These are phyloP conservation scores for Arctia plantaginis DNA, from an alignment of 2,888 invertebrate species.

Conservation along the genomic window DNA sequence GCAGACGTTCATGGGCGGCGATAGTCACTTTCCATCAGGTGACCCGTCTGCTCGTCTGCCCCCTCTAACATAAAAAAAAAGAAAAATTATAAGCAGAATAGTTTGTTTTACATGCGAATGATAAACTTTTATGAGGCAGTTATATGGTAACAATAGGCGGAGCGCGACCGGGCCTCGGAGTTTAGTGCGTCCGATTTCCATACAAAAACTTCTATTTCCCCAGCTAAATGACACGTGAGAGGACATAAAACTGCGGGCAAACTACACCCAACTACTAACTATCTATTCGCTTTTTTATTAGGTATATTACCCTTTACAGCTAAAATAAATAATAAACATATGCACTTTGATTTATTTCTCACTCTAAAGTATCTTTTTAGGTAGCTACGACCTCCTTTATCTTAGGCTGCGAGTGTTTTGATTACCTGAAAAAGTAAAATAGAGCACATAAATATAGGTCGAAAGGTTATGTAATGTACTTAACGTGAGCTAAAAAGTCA, in stretches of 20 bases:
- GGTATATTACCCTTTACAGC: slow-evolving; percentile 63
- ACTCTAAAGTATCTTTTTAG: not conserved
- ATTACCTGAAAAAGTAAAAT: not conserved
- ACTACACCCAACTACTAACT: slow-evolving; percentile 70
- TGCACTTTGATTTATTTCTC: slow-evolving; percentile 25
- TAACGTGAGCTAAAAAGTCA: not conserved
- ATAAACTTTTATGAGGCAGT: slow-evolving; percentile 83
- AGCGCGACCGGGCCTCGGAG: slow-evolving; percentile 71
- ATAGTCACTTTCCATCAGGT: no score
- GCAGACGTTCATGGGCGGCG: no score
- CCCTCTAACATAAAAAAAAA: no score
- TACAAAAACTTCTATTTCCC: slow-evolving; percentile 87
- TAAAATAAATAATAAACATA: slow-evolving; percentile 46
- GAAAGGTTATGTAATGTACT: not conserved
- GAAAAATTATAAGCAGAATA: slow-evolving; percentile 63
- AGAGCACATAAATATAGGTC: not conserved
- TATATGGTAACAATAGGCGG: slow-evolving; percentile 80
- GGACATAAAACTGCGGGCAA: slow-evolving; percentile 83
- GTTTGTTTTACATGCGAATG: slow-evolving; percentile 72
- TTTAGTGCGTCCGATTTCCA: slow-evolving; percentile 85
- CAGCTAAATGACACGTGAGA: slow-evolving; percentile 85
- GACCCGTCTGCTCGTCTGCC: no score
- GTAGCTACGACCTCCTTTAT: not conserved
- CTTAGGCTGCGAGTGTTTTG: not conserved
- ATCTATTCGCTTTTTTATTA: slow-evolving; percentile 63